These are phyloP conservation scores for Anarsia innoxiella DNA, from an alignment of 2,888 invertebrate species.

Conservation along the genomic window DNA sequence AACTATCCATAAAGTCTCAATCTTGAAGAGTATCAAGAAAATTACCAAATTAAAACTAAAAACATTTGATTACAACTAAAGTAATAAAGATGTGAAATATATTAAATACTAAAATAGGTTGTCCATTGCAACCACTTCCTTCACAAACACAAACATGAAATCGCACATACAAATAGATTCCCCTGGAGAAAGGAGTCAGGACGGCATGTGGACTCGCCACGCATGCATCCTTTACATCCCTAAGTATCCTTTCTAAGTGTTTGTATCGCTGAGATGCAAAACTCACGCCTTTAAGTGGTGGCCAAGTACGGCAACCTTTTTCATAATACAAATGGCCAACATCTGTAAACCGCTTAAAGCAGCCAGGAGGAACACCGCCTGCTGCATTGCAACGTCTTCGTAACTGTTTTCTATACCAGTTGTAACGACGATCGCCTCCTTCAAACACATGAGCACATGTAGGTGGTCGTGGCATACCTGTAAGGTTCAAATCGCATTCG, in stretches of 20 bases:
- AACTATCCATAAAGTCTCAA: too few relatives aligned
- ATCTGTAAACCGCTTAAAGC: constrained; percentile 35
- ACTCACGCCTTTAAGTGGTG: constrained; percentile 26
- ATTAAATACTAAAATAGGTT: neutral
- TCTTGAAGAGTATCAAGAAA: too few relatives aligned
- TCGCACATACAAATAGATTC: too few relatives aligned
- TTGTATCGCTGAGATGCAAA: constrained; percentile 26
- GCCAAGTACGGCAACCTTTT: constrained; percentile 34
- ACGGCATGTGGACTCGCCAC: constrained; percentile 23
- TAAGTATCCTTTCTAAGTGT: constrained; percentile 26
- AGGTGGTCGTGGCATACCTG: too few relatives aligned
- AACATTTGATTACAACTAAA: neutral
- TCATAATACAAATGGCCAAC: constrained; percentile 31
- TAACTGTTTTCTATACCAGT: too few relatives aligned
- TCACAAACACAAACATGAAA: neutral
- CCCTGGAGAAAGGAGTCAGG: constrained; percentile 26
- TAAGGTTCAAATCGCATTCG: too few relatives aligned
- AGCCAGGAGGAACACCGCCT: too few relatives aligned
- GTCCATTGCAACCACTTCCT: neutral
- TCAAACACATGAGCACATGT: too few relatives aligned
- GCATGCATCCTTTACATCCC: constrained; percentile 18
- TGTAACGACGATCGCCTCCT: too few relatives aligned
- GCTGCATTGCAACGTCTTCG: too few relatives aligned
- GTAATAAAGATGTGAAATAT: neutral
- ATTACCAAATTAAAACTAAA: too few relatives aligned